Base-by-base conservation (phyloP, 2,888 invertebrate species). In the Yponomeuta plumbellus region DNA sequence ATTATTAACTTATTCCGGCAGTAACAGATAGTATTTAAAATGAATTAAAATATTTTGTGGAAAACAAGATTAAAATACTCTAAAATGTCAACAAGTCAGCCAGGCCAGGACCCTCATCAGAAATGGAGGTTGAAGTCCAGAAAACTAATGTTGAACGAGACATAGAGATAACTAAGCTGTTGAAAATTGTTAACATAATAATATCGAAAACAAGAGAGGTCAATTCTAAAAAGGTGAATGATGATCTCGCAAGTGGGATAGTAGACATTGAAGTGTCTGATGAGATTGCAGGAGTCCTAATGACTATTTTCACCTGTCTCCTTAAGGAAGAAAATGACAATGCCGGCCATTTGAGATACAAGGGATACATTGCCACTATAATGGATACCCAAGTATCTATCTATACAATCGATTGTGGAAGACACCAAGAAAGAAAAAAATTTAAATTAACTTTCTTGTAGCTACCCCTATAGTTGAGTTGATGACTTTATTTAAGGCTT, bases 251-350 rank as follows among this genome's bases (percentile, higher is more conserved):
- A 2, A 23, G 1, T 22, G 1, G 21, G 21, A 66, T 61, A 10
- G 5, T 67, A 23, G 23, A 70, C 58, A 10, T 65, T n/a, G 67
- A 69, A 13, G 0, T 59, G 8, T 66, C 68, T 17, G 67, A 69
- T 66, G 66, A 67, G 52, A 22, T 71, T 44, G 65, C 71, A 11
- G 71, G 69, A 44, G 64, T 67, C 11, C 52, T 69, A 0, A 69
- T 71, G 69, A 69, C 66, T 0, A 66, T 70, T 1, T 69, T 68
- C 40, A 71, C 69, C 0, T 71, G 70, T 26, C 62, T 69, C 1
- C 0, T 69, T 13, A 71, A 71, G 65, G 71, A 70, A 17, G 70
- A 68, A 11, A 66, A 70, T 61, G 67, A 70, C 22, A 64, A 66
- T 5, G 22, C 65, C 17, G 70, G 70, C 3, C 68, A 71, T 66